Percentiles rank a stretch among this genome's conserved stretches.
phyloP scores from a whole-genome alignment of 2,113 vertebrate genomes.

The Donacobius atricapilla region DNA sequence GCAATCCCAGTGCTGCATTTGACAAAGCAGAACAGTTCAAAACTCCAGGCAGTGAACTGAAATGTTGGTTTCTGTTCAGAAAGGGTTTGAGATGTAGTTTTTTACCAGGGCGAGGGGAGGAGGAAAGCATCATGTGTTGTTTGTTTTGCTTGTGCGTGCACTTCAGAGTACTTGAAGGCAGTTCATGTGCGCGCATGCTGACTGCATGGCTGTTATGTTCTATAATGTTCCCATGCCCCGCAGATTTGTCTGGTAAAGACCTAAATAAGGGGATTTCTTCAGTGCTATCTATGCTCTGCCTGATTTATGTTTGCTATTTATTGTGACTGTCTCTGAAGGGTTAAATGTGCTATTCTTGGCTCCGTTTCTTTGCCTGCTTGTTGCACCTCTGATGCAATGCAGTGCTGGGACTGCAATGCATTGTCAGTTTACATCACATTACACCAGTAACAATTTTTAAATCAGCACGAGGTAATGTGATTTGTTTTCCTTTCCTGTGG shows the following conservation, averaged over 20 bases:
- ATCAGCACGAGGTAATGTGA: neutral
- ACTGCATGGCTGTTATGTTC: neutral
- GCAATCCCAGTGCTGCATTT: neutral
- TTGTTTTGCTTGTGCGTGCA: neutral
- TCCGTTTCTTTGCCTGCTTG: neutral
- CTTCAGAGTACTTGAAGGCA: neutral
- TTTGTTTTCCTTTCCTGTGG: constrained; percentile 30
- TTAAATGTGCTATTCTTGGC: neutral
- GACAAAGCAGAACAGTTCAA: neutral
- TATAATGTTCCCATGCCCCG: neutral
- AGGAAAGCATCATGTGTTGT: neutral
- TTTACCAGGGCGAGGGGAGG: neutral
- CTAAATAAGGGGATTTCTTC: neutral
- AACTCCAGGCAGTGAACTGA: neutral
- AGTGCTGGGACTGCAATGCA: constrained; percentile 3
- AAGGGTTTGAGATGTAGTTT: neutral
- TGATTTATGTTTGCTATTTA: neutral
- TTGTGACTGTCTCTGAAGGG: neutral
- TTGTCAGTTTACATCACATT: constrained; percentile 10
- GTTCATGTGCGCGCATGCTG: neutral
- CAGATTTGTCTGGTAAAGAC: neutral
- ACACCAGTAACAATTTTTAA: neutral
- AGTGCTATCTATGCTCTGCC: neutral
- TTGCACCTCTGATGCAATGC: constrained; percentile 36
- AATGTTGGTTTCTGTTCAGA: neutral